Base-by-base conservation (phyloP, 1,140 invertebrate species). In the Neodiprion fabricii region DNA sequence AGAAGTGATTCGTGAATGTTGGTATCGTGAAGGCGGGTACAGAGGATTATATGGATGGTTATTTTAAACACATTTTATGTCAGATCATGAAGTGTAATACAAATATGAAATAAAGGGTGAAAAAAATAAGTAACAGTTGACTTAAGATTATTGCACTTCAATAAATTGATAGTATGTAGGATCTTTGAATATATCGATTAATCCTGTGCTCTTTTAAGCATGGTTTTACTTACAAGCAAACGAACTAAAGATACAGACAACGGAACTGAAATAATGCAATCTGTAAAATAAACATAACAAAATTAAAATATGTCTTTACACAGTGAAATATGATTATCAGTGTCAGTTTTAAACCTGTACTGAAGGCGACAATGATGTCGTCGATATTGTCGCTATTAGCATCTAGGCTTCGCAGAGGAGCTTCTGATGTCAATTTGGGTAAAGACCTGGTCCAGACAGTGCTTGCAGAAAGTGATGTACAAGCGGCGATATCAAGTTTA, bases 301-400 rank as follows among this genome's bases (percentile, higher is more conserved):
- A 70, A 77, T 68, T 48, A 76, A n/a, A 72, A 40, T 40, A 23
- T 14, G 21, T n/a, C 61, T 21, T n/a, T n/a, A 66, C 7, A 3
- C 14, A 10, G 7, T 65, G 48, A 75, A n/a, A 71, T 9, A 70
- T 40, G 28, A 40, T 40, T 40, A 40, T 40, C 5, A 5, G 66
- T 74, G 65, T 72, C 17, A 70, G 50, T n/a, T 68, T 73, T 80
- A 78, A 87, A 95, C 94, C 94, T 86, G 95, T 95, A 67, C 93
- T 94, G 85, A 94, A 96, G 76, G 95, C 95, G 68, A 96, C 88
- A 71, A 96, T 91, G 53, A 96, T 89, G 87, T 97, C 95, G 49
- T 92, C 88, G 23, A 94, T 81, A 48, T 90, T 91, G 88, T 97
- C 95, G 9, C 86, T 82, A 87, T 96, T 95, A 0, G 96, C 89